Conservation (phyloP, 2,113 vertebrate genomes). For the Circaetus cinerascens region DNA sequence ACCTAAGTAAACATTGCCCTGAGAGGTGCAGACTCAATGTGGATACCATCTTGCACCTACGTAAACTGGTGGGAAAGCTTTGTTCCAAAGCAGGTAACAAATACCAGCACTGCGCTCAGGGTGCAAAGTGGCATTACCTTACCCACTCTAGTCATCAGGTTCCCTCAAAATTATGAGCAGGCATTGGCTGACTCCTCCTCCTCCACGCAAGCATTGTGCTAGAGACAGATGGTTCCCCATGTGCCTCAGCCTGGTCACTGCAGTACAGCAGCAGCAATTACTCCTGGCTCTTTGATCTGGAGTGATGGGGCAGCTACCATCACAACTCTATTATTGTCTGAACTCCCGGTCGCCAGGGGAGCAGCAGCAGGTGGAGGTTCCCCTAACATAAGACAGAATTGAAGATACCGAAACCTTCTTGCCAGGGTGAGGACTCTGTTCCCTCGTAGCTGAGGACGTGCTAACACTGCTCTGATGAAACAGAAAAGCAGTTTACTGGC, state of each 20-base stretch:
- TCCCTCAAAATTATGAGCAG: not conserved
- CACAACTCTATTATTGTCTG: not conserved
- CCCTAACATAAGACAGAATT: not conserved
- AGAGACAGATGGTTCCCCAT: not conserved
- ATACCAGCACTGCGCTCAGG: not conserved
- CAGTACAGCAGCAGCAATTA: not conserved
- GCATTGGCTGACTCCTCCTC: not conserved
- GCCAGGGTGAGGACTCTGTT: not conserved
- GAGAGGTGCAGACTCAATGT: not conserved
- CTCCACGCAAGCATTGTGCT: not conserved
- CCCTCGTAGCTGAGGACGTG: not conserved
- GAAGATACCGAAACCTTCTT: not conserved
- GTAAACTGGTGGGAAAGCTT: not conserved
- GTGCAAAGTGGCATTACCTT: not conserved
- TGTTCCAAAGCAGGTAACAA: not conserved
- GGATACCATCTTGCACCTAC: not conserved
- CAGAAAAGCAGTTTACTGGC: not conserved
- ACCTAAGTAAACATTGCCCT: not conserved
- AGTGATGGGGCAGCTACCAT: rapidly evolving
- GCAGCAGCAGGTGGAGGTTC: not conserved
- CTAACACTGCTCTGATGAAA: not conserved
- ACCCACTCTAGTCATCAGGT: not conserved
- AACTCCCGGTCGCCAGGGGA: rapidly evolving
- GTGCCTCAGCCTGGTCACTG: not conserved
- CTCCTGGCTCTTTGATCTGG: not conserved